Conservation (phyloP, 2,797 vertebrate species). For the Mus caroli region DNA sequence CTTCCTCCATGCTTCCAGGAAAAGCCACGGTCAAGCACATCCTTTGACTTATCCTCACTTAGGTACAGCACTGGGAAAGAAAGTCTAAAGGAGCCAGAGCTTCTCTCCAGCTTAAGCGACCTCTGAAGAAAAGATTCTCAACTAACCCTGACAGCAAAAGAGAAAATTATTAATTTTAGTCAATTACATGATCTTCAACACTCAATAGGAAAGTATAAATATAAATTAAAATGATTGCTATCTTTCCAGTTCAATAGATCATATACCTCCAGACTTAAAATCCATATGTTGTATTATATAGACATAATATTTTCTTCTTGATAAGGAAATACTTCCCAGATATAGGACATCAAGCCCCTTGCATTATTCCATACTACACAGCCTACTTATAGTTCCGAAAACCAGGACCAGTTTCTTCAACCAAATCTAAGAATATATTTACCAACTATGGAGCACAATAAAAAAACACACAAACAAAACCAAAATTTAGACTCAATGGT, state of each 20-base stretch:
- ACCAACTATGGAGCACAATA: not conserved
- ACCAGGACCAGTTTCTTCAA: not conserved
- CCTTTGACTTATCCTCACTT: not conserved
- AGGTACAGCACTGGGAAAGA: not conserved
- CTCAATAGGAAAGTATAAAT: not conserved
- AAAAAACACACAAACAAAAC: not conserved
- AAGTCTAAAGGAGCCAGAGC: not conserved
- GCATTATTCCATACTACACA: not conserved
- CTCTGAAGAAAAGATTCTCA: not conserved
- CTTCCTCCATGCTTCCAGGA: not conserved
- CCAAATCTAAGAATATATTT: not conserved
- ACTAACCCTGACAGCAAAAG: not conserved
- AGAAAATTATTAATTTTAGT: not conserved
- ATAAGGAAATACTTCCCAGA: not conserved
- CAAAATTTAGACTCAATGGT: not conserved
- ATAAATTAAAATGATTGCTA: not conserved
- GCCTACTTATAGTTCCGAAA: not conserved
- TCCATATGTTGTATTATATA: not conserved
- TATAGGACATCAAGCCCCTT: not conserved
- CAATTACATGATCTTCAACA: not conserved
- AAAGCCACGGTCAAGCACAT: not conserved
- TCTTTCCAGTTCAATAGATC: not conserved
- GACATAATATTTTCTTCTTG: not conserved
- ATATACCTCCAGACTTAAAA: not conserved
- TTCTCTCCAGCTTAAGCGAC: not conserved